phyloP scores from a whole-genome alignment of 2,888 invertebrate genomes.

The Lasiommata megera region DNA sequence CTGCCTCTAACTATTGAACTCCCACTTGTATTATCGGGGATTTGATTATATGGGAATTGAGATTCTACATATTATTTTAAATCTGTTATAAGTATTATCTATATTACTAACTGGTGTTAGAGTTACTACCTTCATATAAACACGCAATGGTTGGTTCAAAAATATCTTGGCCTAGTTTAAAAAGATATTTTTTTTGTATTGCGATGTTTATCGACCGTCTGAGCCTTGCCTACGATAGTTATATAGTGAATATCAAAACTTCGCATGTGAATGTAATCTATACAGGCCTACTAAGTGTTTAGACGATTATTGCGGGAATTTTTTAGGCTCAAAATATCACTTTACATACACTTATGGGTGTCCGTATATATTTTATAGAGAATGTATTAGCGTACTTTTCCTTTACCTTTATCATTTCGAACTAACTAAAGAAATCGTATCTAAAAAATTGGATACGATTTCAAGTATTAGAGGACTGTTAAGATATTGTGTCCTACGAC shows the following conservation, averaged over 20 bases:
- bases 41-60: too few relatives aligned
- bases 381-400: constrained; percentile 53
- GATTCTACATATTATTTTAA: too few relatives aligned
- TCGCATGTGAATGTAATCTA: constrained; percentile 22
- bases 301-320: constrained; percentile 32
- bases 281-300: constrained; percentile 32
- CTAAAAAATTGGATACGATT: constrained; percentile 34
- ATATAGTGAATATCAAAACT: constrained; percentile 27
- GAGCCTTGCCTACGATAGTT: constrained; percentile 18
- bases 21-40: too few relatives aligned
- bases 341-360: constrained; percentile 36
- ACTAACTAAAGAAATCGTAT: constrained; percentile 30
- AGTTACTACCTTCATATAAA: too few relatives aligned
- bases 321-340: constrained; percentile 36
- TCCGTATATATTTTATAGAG: constrained; percentile 55
- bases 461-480: constrained; percentile 50
- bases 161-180: too few relatives aligned
- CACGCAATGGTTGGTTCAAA: too few relatives aligned
- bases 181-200: too few relatives aligned
- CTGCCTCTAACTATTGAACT: too few relatives aligned
- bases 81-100: too few relatives aligned
- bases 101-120: too few relatives aligned
- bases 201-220: neutral
- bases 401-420: constrained; percentile 52
- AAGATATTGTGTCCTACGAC: constrained; percentile 50